These are phyloP conservation scores for Taxidea taxus DNA, from an alignment of 2,113 vertebrate genomes.

Conservation along the genomic window DNA sequence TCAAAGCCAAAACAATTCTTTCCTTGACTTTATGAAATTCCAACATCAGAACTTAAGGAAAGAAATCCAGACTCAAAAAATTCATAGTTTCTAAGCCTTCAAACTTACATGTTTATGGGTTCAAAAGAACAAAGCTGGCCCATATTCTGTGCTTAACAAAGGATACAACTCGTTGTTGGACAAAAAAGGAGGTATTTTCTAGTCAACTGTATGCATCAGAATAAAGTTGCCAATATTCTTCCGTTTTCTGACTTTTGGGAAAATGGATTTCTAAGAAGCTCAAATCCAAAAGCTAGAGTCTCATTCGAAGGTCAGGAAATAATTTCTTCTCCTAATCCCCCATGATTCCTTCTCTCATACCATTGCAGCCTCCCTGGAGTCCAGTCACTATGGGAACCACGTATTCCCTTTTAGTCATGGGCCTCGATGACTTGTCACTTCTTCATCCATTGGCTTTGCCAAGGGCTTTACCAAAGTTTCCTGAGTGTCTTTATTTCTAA, in stretches of 20 bases:
- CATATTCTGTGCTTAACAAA: neutral
- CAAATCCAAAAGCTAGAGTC: neutral
- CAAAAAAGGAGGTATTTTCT: neutral
- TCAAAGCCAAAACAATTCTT: neutral
- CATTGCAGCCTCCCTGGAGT: fast-evolving
- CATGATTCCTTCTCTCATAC: neutral
- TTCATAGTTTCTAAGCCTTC: neutral
- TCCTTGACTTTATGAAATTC: neutral
- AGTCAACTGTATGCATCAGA: neutral
- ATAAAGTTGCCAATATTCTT: neutral
- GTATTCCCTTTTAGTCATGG: neutral
- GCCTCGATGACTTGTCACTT: neutral
- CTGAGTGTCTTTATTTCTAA: neutral
- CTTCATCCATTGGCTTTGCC: neutral
- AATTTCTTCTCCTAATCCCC: neutral
- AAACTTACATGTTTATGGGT: neutral
- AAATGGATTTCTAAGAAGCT: neutral
- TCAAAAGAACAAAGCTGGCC: neutral
- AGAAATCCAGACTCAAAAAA: neutral
- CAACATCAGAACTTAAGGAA: neutral
- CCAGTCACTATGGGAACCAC: neutral
- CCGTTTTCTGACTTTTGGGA: neutral
- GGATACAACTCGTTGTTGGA: too few species aligned
- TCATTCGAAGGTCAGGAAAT: neutral
- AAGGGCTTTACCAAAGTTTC: neutral